Evolutionary conservation across 2,113 vertebrate genomes (phyloP).

Genomic region (Triplophysa rosa): DNA sequence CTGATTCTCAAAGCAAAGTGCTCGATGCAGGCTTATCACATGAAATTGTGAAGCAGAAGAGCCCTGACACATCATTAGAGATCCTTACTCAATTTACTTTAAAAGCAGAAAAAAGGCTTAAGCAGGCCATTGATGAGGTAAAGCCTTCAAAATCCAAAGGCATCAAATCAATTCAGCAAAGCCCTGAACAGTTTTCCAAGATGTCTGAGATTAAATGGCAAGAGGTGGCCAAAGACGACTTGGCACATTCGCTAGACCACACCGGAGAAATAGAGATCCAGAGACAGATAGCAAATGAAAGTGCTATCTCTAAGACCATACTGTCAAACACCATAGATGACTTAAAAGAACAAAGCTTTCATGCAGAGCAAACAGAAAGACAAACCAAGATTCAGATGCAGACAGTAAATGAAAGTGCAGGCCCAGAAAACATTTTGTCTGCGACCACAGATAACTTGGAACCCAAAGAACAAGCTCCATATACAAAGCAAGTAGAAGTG

Average conservation of each 20-base stretch:
- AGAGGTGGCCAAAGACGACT: not conserved
- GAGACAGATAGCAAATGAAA: conserved; percentile 11
- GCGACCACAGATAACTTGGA: not conserved
- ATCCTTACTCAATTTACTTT: conserved; percentile 63
- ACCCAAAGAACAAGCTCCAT: not conserved
- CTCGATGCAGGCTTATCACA: conserved; percentile 10
- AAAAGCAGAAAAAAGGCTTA: conserved; percentile 70
- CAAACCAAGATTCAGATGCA: not conserved
- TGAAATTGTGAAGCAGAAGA: conserved; percentile 14
- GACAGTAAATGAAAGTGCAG: not conserved
- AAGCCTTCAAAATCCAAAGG: conserved; percentile 32
- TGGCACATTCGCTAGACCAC: not conserved
- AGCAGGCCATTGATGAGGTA: conserved; percentile 64
- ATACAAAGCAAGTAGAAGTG: not conserved
- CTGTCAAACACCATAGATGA: not conserved
- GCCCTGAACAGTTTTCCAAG: not conserved
- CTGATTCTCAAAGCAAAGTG: conserved; percentile 27
- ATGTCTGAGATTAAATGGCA: conserved; percentile 10
- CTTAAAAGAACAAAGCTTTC: not conserved
- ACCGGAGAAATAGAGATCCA: not conserved
- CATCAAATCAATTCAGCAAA: conserved; percentile 1
- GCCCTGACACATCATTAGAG: conserved; percentile 64
- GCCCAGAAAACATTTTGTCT: not conserved
- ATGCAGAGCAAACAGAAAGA: not conserved
- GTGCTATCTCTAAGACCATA: not conserved